These are phyloP conservation scores for Syngnathus scovelli DNA, from an alignment of 2,113 vertebrate species.

Conservation along the genomic window DNA sequence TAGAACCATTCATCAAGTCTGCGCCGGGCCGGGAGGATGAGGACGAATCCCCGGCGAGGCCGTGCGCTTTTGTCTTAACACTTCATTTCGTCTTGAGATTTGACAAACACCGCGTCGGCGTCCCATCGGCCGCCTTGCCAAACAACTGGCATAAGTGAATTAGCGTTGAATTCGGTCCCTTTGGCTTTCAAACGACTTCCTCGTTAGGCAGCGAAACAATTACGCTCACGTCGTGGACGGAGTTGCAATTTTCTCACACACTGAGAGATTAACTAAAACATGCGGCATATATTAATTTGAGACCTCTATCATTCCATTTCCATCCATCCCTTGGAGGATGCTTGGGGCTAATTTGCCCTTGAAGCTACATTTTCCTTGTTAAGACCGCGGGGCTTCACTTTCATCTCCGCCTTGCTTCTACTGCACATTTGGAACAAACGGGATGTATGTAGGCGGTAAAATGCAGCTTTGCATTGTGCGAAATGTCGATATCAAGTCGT, in stretches of 20 bases:
- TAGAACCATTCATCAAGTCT: slow-evolving; percentile 63
- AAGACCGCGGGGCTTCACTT: slow-evolving; percentile 62
- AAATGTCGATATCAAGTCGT: slow-evolving; percentile 27
- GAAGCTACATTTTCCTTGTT: slow-evolving; percentile 61
- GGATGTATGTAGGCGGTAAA: slow-evolving; percentile 45
- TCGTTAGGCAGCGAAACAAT: slow-evolving; percentile 33
- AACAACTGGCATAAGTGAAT: slow-evolving; percentile 39
- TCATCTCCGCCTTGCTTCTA: slow-evolving; percentile 49
- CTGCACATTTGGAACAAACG: slow-evolving; percentile 41
- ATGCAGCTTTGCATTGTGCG: slow-evolving; percentile 36
- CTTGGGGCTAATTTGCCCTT: slow-evolving; percentile 62
- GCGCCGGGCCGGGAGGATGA: slow-evolving; percentile 25
- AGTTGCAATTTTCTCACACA: slow-evolving; percentile 31
- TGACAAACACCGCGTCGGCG: slow-evolving; percentile 30
- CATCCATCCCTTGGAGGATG: slow-evolving; percentile 55
- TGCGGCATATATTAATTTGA: slow-evolving; percentile 48
- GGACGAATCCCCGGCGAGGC: slow-evolving; percentile 42
- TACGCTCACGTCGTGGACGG: slow-evolving; percentile 30
- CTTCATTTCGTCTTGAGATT: slow-evolving; percentile 58
- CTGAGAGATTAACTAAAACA: slow-evolving; percentile 52
- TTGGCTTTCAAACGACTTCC: slow-evolving; percentile 32
- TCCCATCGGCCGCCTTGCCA: slow-evolving; percentile 29
- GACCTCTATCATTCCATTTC: slow-evolving; percentile 53
- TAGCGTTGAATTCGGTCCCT: slow-evolving; percentile 16
- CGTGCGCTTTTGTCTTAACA: slow-evolving; percentile 46